phyloP scores from a whole-genome alignment of 2,113 vertebrate genomes.

The Atlantisia rogersi region DNA sequence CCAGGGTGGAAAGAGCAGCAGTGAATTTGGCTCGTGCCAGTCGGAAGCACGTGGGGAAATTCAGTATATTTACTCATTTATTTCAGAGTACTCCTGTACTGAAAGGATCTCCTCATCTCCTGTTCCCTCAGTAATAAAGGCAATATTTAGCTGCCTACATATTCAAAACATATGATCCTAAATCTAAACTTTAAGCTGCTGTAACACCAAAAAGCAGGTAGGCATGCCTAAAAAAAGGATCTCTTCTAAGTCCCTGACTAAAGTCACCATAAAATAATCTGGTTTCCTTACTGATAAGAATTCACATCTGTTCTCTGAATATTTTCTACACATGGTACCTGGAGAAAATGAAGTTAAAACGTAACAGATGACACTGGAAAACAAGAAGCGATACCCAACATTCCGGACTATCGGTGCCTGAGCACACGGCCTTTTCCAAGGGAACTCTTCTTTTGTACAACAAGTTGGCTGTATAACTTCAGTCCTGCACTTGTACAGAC shows the following conservation, averaged over 20 bases:
- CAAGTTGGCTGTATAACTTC: neutral
- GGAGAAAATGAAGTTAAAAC: neutral
- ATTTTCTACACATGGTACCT: neutral
- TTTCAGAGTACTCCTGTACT: fast-evolving
- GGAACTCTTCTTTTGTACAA: neutral
- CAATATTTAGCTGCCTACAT: neutral
- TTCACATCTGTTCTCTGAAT: neutral
- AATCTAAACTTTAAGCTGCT: neutral
- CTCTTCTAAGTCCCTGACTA: neutral
- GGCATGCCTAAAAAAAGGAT: neutral
- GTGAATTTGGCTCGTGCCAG: neutral
- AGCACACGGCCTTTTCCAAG: neutral
- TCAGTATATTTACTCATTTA: neutral
- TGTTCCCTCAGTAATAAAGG: neutral
- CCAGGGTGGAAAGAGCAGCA: neutral
- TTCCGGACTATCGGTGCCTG: neutral
- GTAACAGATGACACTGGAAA: neutral
- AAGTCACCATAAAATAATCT: neutral
- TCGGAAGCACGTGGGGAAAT: neutral
- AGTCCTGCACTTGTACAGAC: neutral
- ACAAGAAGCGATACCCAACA: neutral
- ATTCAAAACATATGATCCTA: neutral
- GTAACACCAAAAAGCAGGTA: fast-evolving
- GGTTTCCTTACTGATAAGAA: neutral
- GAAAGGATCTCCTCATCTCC: neutral